phyloP scores from a whole-genome alignment of 92 coral and sea anemone genomes.

The Parazoanthus atlanticus region DNA sequence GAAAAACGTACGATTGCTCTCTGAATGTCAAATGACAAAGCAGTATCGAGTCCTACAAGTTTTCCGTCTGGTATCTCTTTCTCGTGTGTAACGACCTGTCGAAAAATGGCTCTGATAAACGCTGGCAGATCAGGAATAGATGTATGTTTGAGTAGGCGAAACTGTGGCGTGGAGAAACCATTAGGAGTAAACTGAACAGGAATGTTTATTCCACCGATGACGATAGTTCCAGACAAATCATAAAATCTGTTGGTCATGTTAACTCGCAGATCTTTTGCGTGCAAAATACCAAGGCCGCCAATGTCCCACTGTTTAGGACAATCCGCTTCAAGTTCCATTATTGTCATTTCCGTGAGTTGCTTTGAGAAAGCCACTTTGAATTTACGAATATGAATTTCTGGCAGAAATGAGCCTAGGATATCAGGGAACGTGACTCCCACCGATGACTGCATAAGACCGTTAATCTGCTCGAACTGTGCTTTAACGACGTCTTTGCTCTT shows the following conservation, averaged over 20 bases:
- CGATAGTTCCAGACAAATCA: slow-evolving; percentile 22
- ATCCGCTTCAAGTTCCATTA: slow-evolving; percentile 26
- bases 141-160: slow-evolving; percentile 27
- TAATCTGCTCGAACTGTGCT: slow-evolving; percentile 34
- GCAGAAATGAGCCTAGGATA: slow-evolving; percentile 41
- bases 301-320: slow-evolving; percentile 52
- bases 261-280: slow-evolving; percentile 19
- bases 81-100: slow-evolving; percentile 38
- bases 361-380: slow-evolving; percentile 46
- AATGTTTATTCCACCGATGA: slow-evolving; percentile 40
- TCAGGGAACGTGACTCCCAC: slow-evolving; percentile 43
- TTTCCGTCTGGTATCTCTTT: slow-evolving; percentile 47
- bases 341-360: slow-evolving; percentile 29
- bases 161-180: slow-evolving; percentile 41
- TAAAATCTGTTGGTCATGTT: neutral
- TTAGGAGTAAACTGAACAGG: slow-evolving; percentile 36
- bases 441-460: slow-evolving; percentile 42
- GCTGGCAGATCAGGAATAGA: slow-evolving; percentile 23
- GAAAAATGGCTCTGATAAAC: slow-evolving; percentile 25
- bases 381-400: slow-evolving; percentile 42
- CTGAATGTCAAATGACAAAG: slow-evolving; percentile 32
- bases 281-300: slow-evolving; percentile 53
- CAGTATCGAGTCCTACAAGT: slow-evolving; percentile 42
- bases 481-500: neutral
- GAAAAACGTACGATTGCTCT: slow-evolving; percentile 46